phyloP scores from a whole-genome alignment of 2,888 invertebrate genomes.

The Falcaria lacertinaria region DNA sequence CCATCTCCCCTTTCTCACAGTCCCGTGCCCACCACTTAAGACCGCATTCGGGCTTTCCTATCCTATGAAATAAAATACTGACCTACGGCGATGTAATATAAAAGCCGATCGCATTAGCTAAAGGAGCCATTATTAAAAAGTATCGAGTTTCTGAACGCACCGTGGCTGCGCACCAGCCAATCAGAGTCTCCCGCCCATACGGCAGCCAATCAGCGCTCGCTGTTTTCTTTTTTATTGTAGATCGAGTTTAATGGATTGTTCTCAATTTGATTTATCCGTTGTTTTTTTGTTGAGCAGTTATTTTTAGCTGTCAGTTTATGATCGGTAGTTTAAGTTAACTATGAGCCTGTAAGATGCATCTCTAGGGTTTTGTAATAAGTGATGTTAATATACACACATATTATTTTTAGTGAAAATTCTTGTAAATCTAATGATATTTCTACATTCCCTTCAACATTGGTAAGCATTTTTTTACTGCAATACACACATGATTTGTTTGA shows the following conservation, averaged over 20 bases:
- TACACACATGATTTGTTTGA: no score
- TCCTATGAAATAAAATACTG: constrained; percentile 73
- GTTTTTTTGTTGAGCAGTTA: constrained; percentile 28
- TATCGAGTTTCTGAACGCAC: constrained; percentile 74
- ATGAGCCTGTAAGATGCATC: no score
- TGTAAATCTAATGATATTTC: no score
- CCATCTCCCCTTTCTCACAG: constrained; percentile 50
- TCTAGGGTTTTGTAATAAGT: no score
- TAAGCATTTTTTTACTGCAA: no score
- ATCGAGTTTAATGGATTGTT: constrained; percentile 76
- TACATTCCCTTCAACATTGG: no score
- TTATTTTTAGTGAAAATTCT: no score
- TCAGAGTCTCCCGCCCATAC: constrained; percentile 50
- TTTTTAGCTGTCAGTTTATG: constrained; percentile 18
- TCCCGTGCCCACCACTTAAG: constrained; percentile 49
- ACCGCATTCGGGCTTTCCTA: constrained; percentile 56
- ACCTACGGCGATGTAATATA: constrained; percentile 63
- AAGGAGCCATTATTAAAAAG: constrained; percentile 80
- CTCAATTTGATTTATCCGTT: constrained; percentile 73
- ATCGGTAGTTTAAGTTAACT: no score
- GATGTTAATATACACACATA: no score
- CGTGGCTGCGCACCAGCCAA: constrained; percentile 53
- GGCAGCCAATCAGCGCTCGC: constrained; percentile 54
- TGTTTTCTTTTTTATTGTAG: constrained; percentile 61
- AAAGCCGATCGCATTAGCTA: constrained; percentile 75